Evolutionary conservation across 1,140 invertebrate genomes (phyloP).

Genomic region (Vollenhovia emeryi): DNA sequence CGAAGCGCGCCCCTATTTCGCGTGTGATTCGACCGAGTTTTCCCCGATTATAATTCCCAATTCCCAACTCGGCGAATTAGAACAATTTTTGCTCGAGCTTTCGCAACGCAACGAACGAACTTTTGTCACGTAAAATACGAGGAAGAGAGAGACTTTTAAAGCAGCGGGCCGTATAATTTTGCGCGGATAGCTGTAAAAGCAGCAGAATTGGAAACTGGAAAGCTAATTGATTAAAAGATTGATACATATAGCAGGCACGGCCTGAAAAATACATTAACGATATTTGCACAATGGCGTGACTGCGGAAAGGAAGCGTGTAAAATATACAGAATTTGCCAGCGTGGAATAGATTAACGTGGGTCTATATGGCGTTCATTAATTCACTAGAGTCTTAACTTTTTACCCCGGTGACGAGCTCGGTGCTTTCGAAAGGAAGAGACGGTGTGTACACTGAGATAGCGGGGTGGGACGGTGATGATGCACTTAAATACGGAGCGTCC

Average conservation of each 20-base stretch:
- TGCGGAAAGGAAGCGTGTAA: background rate
- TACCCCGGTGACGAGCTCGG: background rate
- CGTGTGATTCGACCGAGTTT: slow-evolving; percentile 1
- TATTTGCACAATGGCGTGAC: background rate
- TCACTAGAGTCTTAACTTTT: background rate
- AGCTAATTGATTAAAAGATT: background rate
- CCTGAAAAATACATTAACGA: background rate
- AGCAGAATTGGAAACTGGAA: background rate
- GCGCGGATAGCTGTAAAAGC: background rate
- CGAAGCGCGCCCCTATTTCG: slow-evolving; percentile 32
- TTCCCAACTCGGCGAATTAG: background rate
- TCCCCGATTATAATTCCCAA: slow-evolving; percentile 25
- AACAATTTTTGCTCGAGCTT: background rate
- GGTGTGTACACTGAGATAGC: background rate
- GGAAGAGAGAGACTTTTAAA: background rate
- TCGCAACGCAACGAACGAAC: background rate
- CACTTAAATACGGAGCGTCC: slow-evolving; percentile 13
- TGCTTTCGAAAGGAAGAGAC: slow-evolving; percentile 18
- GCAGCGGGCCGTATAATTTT: background rate
- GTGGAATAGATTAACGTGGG: background rate
- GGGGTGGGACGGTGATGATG: background rate
- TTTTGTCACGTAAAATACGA: background rate
- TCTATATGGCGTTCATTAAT: slow-evolving; percentile 12
- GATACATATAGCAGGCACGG: too few relatives aligned
- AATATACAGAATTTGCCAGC: background rate